Conservation (phyloP, 2,888 invertebrate species). For the Megastigmus dorsalis region DNA sequence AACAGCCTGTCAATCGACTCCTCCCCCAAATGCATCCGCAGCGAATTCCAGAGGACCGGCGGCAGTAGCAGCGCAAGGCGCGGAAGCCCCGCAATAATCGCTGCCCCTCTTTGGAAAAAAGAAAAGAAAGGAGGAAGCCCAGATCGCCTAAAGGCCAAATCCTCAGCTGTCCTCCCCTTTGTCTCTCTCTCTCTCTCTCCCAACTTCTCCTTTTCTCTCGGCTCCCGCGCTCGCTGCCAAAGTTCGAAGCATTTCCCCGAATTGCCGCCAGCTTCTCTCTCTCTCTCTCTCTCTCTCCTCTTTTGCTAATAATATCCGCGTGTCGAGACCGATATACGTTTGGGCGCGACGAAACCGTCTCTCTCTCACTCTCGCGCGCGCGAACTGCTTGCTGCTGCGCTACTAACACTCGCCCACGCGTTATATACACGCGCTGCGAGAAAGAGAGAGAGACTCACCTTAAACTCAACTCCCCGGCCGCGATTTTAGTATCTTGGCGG, state of each 20-base stretch:
- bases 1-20: no score
- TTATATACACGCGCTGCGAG: no score
- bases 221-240: constrained; percentile 5
- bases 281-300: background rate
- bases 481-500: constrained; percentile 65
- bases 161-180: constrained; percentile 16
- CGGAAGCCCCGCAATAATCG: no score
- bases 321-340: background rate
- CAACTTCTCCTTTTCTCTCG: background rate
- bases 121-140: no score
- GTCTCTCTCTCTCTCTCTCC: background rate
- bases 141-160: no score
- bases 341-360: constrained; percentile 15
- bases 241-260: constrained; percentile 31
- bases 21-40: no score
- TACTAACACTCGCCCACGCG: constrained; percentile 36
- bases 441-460: no score
- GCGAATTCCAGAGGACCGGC: no score
- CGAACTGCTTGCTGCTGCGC: no score
- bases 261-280: constrained; percentile 8
- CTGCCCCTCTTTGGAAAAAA: no score
- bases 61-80: no score
- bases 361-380: constrained; percentile 30
- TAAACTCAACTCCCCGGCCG: constrained; percentile 32
- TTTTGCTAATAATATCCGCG: constrained; percentile 45